phyloP scores from a whole-genome alignment of 2,113 vertebrate species.

The Pitta sordida region DNA sequence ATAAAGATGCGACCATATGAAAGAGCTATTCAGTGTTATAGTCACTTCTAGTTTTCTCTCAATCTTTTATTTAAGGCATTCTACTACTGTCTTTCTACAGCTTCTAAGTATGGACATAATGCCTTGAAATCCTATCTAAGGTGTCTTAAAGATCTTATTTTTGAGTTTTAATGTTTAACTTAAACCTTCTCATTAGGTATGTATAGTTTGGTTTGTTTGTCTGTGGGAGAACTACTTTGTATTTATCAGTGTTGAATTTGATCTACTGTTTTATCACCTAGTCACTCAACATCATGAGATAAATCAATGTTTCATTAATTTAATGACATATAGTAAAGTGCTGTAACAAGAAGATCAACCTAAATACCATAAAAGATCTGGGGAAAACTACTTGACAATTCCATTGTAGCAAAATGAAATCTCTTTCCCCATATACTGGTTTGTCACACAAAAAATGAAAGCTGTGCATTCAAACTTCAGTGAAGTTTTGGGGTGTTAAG shows the following conservation, averaged over 20 bases:
- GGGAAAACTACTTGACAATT: not conserved
- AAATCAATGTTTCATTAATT: constrained; percentile 36
- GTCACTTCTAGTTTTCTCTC: not conserved
- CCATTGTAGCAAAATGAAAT: not conserved
- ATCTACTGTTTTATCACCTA: constrained; percentile 7
- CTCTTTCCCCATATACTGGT: not conserved
- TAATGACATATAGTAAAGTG: constrained; percentile 1
- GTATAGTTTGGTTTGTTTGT: not conserved
- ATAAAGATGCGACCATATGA: not conserved
- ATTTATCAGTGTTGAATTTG: not conserved
- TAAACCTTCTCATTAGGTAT: not conserved
- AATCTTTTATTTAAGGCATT: not conserved
- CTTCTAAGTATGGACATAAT: not conserved
- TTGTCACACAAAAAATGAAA: not conserved
- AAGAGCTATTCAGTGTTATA: not conserved
- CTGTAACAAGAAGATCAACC: not conserved
- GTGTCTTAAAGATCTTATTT: not conserved
- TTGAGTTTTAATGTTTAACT: not conserved
- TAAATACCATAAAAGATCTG: not conserved
- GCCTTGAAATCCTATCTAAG: not conserved
- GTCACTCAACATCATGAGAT: not conserved
- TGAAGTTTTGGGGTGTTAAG: not conserved
- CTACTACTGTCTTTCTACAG: not conserved
- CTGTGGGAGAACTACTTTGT: not conserved
- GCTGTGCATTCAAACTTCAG: not conserved